Percentiles rank a stretch among this genome's conserved stretches.
Conservation (phyloP, 92 coral and sea anemone species). For the Umimayanthus chanpuru region DNA sequence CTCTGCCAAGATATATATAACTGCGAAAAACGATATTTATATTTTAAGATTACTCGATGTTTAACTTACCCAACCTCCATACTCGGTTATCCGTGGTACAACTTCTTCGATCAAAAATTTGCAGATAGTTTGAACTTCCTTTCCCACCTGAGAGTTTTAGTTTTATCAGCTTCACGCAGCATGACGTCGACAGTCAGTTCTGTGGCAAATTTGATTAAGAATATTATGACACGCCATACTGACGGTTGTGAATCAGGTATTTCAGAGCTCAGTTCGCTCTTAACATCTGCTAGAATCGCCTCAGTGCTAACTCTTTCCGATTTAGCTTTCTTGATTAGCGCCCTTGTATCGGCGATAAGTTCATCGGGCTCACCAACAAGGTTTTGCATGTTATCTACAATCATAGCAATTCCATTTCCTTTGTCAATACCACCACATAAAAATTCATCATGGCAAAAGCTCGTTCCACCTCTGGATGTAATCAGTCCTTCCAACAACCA, state of each 20-base stretch:
- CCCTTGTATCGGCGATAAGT: background rate
- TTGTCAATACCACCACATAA: background rate
- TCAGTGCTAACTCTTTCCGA: background rate
- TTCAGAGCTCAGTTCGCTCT: too few species aligned
- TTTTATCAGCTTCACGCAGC: background rate
- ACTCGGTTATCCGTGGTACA: background rate
- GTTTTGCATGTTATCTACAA: background rate
- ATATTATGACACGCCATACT: background rate
- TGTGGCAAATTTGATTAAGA: background rate
- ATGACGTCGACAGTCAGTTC: background rate
- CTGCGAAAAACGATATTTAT: too few species aligned
- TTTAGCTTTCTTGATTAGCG: background rate
- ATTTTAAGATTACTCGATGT: too few species aligned
- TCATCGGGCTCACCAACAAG: background rate
- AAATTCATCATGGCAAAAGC: background rate
- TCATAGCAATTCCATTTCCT: background rate
- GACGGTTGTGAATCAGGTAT: too few species aligned
- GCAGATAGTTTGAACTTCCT: background rate
- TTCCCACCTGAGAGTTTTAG: background rate
- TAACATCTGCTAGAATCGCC: too few species aligned
- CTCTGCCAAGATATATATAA: too few species aligned
- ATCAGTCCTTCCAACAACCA: background rate
- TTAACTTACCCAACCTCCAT: constrained; percentile 29
- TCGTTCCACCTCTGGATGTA: background rate
- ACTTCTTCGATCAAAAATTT: background rate